Conservation (phyloP, 2,797 vertebrate species). For the Staurois parvus region DNA sequence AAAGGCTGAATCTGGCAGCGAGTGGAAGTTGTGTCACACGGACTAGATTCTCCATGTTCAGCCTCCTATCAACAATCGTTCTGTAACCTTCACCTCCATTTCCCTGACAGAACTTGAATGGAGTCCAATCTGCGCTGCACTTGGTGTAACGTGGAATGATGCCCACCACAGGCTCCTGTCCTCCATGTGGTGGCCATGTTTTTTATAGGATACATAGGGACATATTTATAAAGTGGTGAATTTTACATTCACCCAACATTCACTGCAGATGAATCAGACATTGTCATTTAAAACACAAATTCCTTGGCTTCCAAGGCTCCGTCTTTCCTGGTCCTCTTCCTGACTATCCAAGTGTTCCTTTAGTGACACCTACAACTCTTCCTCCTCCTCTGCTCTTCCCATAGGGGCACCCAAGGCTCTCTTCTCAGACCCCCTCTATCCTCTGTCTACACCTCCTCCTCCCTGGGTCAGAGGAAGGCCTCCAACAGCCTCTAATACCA, state of each 20-base stretch:
- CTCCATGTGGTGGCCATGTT: not conserved
- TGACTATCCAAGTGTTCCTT: too few relatives aligned
- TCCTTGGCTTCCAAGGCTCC: too few relatives aligned
- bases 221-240: not conserved
- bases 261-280: not conserved
- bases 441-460: too few relatives aligned
- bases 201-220: not conserved
- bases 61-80: not conserved
- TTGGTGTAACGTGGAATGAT: not conserved
- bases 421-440: too few relatives aligned
- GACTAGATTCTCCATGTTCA: slow-evolving; percentile 1
- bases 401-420: too few relatives aligned
- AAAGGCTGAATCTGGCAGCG: slow-evolving; percentile 38
- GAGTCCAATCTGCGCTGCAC: not conserved
- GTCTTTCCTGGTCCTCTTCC: too few relatives aligned
- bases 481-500: too few relatives aligned
- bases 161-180: not conserved
- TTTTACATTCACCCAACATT: not conserved
- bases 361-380: too few relatives aligned
- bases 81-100: slow-evolving; percentile 29
- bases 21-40: slow-evolving; percentile 4
- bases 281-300: not conserved
- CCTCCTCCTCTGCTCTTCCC: too few relatives aligned
- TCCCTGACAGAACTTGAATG: slow-evolving; percentile 18
- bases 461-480: too few relatives aligned